Conservation (phyloP, 2,888 invertebrate genomes). For the Xanthia togata region DNA sequence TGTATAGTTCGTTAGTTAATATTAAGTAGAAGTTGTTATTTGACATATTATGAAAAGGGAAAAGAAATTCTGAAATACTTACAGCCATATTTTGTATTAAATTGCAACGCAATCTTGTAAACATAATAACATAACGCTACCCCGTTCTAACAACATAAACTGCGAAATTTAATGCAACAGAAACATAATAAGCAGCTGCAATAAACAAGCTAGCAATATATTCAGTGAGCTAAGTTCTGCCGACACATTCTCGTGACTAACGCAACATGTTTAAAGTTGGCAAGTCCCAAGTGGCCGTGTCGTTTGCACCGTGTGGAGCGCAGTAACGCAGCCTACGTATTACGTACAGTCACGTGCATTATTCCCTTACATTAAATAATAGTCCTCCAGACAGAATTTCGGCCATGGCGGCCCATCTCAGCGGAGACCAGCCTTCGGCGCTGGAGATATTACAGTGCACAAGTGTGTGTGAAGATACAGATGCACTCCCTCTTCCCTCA, state of each 20-base stretch:
- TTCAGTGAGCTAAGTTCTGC: conserved; percentile 64
- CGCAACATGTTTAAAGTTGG: conserved; percentile 73
- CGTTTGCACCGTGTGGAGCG: conserved; percentile 56
- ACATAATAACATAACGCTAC: conserved; percentile 3
- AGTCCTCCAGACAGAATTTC: not conserved
- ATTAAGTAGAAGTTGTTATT: no score
- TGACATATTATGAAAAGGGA: no score
- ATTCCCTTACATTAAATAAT: not conserved
- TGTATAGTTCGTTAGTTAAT: no score
- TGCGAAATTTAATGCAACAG: conserved; percentile 45
- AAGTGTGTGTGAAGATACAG: not conserved
- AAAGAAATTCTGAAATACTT: no score
- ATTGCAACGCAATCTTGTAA: not conserved
- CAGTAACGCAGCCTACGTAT: conserved; percentile 42
- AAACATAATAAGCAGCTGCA: conserved; percentile 46
- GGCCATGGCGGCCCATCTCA: not conserved
- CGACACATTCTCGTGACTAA: conserved; percentile 65
- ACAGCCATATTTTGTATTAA: not conserved
- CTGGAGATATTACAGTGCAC: not conserved
- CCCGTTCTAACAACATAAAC: conserved; percentile 32
- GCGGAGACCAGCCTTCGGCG: not conserved
- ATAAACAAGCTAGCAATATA: conserved; percentile 59
- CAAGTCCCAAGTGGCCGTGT: conserved; percentile 74
- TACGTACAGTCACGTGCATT: not conserved
- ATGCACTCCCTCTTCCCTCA: not conserved